A percentile compares a stretch with the other conserved stretches of the same genome.
Evolutionary conservation across 2,113 vertebrate species (phyloP).

Genomic region (Dicrurus megarhynchus): DNA sequence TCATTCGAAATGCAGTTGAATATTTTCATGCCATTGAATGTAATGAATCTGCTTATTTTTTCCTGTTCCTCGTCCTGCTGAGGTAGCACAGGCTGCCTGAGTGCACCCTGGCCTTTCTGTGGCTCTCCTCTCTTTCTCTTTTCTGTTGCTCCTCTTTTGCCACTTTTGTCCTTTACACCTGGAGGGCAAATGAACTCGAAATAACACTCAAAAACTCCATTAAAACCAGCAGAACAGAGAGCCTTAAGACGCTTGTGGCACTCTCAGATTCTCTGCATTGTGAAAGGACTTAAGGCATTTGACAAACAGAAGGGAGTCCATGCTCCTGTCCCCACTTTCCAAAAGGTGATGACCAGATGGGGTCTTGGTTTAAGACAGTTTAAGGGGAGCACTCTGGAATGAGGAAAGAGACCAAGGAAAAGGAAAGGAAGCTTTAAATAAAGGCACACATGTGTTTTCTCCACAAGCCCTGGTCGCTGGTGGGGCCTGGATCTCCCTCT

Average conservation of each 20-base stretch:
- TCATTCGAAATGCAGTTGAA: not conserved
- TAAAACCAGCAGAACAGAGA: not conserved
- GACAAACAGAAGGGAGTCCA: not conserved
- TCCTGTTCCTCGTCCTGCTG: not conserved
- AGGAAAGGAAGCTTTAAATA: not conserved
- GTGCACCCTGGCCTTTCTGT: not conserved
- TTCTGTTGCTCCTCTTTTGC: not conserved
- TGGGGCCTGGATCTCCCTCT: not conserved
- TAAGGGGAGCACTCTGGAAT: not conserved
- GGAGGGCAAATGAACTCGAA: accelerated
- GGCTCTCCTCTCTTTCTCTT: not conserved
- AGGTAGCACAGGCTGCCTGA: not conserved
- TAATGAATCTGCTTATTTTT: not conserved
- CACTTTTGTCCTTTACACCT: not conserved
- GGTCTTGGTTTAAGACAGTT: not conserved
- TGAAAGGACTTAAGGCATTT: not conserved
- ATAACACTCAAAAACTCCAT: not conserved
- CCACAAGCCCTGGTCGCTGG: not conserved
- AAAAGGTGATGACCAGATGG: not conserved
- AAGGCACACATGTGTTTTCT: not conserved
- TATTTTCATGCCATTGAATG: not conserved
- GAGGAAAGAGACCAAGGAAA: not conserved
- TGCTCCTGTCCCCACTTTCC: not conserved
- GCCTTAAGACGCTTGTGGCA: not conserved
- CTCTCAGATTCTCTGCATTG: not conserved